These are phyloP conservation scores for Amphiprion clarkii DNA, from an alignment of 2,797 vertebrate genomes.

Conservation along the genomic window DNA sequence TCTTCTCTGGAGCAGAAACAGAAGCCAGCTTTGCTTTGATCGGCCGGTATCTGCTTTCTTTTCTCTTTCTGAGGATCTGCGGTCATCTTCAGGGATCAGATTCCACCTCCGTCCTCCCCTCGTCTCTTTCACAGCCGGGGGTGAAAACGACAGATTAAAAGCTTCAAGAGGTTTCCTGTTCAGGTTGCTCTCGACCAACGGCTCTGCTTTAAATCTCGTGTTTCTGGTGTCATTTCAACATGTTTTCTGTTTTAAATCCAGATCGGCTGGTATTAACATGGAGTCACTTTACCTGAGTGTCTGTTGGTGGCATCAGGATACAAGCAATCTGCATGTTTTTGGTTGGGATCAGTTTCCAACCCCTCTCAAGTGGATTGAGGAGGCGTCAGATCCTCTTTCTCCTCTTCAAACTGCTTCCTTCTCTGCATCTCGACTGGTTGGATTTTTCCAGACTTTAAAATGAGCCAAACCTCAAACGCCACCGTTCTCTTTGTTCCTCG, in stretches of 20 bases:
- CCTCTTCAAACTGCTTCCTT: conserved; percentile 29
- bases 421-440: conserved; percentile 5
- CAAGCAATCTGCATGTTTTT: conserved; percentile 75
- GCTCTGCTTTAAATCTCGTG: conserved; percentile 12
- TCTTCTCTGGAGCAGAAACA: conserved; percentile 46
- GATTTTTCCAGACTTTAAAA: background rate
- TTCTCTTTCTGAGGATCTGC: conserved; percentile 34
- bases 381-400: conserved; percentile 79
- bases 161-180: conserved; percentile 28
- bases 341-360: conserved; percentile 78
- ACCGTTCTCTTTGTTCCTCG: too few relatives aligned
- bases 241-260: background rate
- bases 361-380: conserved; percentile 75
- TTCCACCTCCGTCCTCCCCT: conserved; percentile 46
- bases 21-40: conserved; percentile 47
- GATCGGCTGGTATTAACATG: conserved; percentile 46
- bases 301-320: conserved; percentile 65
- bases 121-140: conserved; percentile 51
- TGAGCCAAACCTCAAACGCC: background rate
- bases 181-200: conserved; percentile 8
- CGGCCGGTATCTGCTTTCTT: conserved; percentile 60
- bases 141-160: conserved; percentile 47
- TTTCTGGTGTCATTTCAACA: background rate
- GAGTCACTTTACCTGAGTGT: conserved; percentile 62
- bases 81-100: conserved; percentile 58